phyloP scores from a whole-genome alignment of 2,797 vertebrate genomes.

The Hipposideros larvatus region DNA sequence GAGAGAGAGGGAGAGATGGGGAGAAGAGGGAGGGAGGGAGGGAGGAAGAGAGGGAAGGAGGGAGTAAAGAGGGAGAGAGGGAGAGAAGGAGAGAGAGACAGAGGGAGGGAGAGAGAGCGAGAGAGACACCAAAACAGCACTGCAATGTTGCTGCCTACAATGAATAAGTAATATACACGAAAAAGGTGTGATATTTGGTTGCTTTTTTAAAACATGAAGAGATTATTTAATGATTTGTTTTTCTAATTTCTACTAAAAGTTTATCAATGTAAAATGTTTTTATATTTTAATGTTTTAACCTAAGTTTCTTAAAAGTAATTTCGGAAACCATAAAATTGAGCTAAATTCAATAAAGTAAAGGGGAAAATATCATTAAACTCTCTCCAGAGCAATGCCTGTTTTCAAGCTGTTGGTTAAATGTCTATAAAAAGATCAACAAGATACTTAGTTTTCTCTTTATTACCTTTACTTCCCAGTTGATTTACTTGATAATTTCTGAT shows the following conservation, averaged over 20 bases:
- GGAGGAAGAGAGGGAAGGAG: too few relatives aligned
- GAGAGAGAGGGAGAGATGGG: too few relatives aligned
- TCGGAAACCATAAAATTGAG: slow-evolving; percentile 60
- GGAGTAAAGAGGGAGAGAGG: too few relatives aligned
- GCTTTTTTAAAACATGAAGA: slow-evolving; percentile 17
- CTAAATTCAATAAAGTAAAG: slow-evolving; percentile 78
- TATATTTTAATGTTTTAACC: slow-evolving; percentile 68
- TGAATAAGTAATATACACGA: not conserved
- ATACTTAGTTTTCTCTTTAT: slow-evolving; percentile 69
- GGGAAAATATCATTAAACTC: slow-evolving; percentile 72
- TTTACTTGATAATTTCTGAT: slow-evolving; percentile 56
- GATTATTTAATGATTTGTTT: not conserved
- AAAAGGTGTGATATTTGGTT: not conserved
- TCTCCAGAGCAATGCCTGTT: slow-evolving; percentile 61
- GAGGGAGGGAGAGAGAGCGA: too few relatives aligned
- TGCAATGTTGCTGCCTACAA: not conserved
- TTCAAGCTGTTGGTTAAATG: slow-evolving; percentile 61
- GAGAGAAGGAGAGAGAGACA: too few relatives aligned
- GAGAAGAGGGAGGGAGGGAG: too few relatives aligned
- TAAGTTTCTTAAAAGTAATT: slow-evolving; percentile 67
- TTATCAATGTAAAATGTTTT: slow-evolving; percentile 70
- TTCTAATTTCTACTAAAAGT: slow-evolving; percentile 68
- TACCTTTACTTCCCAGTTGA: slow-evolving; percentile 35
- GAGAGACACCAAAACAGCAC: too few relatives aligned
- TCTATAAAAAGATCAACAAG: slow-evolving; percentile 75